Percentiles rank a stretch among this genome's conserved stretches.
Evolutionary conservation across 2,113 vertebrate genomes (phyloP).

Genomic region (Tachycineta bicolor): DNA sequence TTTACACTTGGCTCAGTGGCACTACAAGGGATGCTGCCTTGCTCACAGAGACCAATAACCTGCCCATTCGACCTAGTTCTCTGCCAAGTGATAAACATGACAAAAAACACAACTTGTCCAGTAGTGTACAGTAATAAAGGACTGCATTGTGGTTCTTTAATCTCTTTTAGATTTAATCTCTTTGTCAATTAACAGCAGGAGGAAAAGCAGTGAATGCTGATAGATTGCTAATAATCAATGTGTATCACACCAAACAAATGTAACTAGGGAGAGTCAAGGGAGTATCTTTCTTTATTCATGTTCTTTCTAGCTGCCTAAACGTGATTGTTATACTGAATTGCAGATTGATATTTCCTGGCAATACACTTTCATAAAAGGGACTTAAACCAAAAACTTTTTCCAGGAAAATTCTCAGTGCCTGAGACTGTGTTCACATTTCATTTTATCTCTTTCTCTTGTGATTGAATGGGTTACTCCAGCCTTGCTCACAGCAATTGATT

Average conservation of each 20-base stretch:
- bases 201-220: neutral
- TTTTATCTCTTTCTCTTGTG: neutral
- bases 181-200: neutral
- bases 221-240: neutral
- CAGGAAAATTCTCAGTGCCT: neutral
- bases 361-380: neutral
- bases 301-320: neutral
- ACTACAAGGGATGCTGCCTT: neutral
- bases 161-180: neutral
- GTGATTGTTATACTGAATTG: neutral
- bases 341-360: neutral
- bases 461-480: neutral
- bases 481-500: neutral
- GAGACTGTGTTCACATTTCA: neutral
- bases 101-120: neutral
- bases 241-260: accelerated
- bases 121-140: neutral
- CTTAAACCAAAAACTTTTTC: neutral
- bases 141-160: neutral
- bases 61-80: neutral
- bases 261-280: neutral
- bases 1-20: neutral
- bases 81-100: neutral
- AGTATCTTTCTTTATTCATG: neutral
- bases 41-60: neutral